Evolutionary conservation across 2,888 invertebrate genomes (phyloP), one percentile per base, ranked within the genome.

Genomic region (Steromphala cineraria): DNA sequence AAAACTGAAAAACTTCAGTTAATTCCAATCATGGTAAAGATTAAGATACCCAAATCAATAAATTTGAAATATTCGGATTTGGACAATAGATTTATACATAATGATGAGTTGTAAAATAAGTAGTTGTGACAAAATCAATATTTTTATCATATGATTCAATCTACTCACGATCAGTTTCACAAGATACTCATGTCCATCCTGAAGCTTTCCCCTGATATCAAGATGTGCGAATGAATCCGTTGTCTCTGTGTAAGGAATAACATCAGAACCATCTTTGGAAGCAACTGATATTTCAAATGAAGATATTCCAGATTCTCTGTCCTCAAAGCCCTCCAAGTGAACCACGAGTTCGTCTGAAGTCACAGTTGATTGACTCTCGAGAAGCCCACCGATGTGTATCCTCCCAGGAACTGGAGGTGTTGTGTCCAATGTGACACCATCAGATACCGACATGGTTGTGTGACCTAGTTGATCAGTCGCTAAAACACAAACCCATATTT

Each of bases 251-350:
- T 31, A 40, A 4, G 46, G 71, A 40, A 36, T 31, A 17, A 71
- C 13, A 7, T 19, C 36, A 31, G 19, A 19, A 7, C 15, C 24
- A 40, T 7, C 36, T 15, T 28, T 40, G 19, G 71, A 40, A 17
- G 31, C 71, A 31, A 71, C 36, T 15, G 78, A 19, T 19, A 82
- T 80, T 53, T 74, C 79, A 4, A 74, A 62, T 21, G 67, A 36
- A 13, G 53, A 40, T 10, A 85, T 78, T 40, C 80, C 84, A n/a
- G 84, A 84, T 67, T 85, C 85, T 13, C 13, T 15, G 53, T 85
- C 85, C 7, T 75, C 76, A 75, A 81, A 85, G 0, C 75, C 75
- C 10, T 56, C 13, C 85, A 84, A 84, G 19, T 71, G 71, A 13
- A 71, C 46, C 2, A n/a, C 36, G 19, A 71, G 21, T 21, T 36